Percentiles rank a stretch among this genome's conserved stretches.
phyloP scores from a whole-genome alignment of 2,113 vertebrate species.

The Oryzias woworae region DNA sequence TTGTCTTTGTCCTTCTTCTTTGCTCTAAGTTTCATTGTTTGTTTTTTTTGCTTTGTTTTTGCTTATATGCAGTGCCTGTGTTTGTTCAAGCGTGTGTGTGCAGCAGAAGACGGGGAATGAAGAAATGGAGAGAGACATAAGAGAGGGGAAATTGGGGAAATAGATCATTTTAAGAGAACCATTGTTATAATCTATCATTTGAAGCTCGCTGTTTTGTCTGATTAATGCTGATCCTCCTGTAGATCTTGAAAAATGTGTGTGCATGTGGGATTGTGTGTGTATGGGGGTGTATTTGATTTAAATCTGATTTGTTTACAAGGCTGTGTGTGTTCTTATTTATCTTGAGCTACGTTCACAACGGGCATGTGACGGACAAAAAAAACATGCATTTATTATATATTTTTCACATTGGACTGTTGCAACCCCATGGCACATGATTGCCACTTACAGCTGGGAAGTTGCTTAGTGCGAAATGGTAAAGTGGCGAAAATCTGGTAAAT shows the following conservation, averaged over 20 bases:
- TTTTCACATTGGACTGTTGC: no score
- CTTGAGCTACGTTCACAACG: no score
- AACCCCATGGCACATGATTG: no score
- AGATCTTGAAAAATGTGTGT: background rate
- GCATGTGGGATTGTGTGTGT: background rate
- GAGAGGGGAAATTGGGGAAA: background rate
- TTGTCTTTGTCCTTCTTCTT: background rate
- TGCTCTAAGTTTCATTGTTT: background rate
- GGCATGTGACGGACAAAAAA: no score
- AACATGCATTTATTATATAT: no score
- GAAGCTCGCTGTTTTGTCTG: conserved; percentile 20
- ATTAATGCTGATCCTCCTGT: conserved; percentile 27
- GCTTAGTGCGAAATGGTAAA: no score
- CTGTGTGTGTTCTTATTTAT: background rate
- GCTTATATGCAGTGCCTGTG: conserved; percentile 9
- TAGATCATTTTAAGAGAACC: conserved; percentile 17
- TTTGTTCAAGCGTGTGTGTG: conserved; percentile 4
- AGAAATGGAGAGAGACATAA: background rate
- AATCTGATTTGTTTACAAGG: background rate
- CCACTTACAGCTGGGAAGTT: no score
- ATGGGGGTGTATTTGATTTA: background rate
- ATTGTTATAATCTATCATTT: conserved; percentile 36
- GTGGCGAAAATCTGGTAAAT: no score
- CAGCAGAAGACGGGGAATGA: conserved; percentile 7
- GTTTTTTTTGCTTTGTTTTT: background rate